Evolutionary conservation across 2,113 vertebrate species (phyloP).

Genomic region (Xyliphius kryptos): DNA sequence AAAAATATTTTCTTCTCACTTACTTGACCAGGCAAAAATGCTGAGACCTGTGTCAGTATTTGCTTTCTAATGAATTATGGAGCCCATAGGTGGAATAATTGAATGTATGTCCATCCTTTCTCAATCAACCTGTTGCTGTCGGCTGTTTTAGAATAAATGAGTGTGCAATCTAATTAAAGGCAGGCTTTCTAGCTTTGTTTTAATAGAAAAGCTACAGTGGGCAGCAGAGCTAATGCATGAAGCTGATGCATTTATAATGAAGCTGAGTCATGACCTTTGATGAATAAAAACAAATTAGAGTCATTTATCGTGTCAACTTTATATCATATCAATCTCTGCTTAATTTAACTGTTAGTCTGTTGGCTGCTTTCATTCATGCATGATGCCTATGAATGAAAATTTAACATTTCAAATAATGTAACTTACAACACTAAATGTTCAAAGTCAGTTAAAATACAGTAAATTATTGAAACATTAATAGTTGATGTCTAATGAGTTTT

Average conservation of each 20-base stretch:
- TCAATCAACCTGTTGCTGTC: conserved; percentile 58
- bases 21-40: conserved; percentile 69
- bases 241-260: conserved; percentile 43
- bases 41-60: conserved; percentile 55
- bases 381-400: neutral
- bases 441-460: no score
- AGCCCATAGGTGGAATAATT: conserved; percentile 57
- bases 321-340: conserved; percentile 35
- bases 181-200: conserved; percentile 52
- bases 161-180: conserved; percentile 58
- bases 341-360: conserved; percentile 28
- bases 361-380: neutral
- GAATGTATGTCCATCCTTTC: conserved; percentile 51
- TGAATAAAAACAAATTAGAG: conserved; percentile 33
- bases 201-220: conserved; percentile 35
- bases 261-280: conserved; percentile 43
- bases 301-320: conserved; percentile 36
- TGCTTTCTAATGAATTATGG: conserved; percentile 67
- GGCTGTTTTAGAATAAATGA: conserved; percentile 63
- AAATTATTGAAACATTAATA: no score
- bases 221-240: conserved; percentile 23
- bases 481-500: no score
- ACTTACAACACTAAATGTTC: no score
- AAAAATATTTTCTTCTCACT: conserved; percentile 39
- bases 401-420: no score